Percentiles rank a stretch among this genome's conserved stretches.
Conservation (phyloP, 2,888 invertebrate genomes). For the Spisula subtruncata region DNA sequence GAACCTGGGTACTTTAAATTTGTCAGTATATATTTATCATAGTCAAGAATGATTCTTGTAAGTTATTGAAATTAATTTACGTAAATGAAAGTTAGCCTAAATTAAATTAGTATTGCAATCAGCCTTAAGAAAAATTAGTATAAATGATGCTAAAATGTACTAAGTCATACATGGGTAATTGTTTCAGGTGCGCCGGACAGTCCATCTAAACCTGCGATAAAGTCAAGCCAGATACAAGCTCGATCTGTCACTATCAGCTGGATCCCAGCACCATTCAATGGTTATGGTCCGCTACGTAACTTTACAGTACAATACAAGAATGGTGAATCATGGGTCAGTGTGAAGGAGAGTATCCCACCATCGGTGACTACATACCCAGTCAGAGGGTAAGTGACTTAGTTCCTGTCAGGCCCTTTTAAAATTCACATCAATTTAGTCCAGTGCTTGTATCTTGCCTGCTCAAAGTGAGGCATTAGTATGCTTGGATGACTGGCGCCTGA, state of each 20-base stretch:
- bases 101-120: too few relatives aligned
- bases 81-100: too few relatives aligned
- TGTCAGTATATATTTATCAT: not conserved
- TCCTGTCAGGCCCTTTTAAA: too few relatives aligned
- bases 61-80: too few relatives aligned
- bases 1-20: not conserved
- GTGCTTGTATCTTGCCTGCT: too few relatives aligned
- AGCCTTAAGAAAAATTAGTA: too few relatives aligned
- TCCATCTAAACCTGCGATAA: slow-evolving; percentile 95
- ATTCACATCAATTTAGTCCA: too few relatives aligned
- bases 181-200: slow-evolving; percentile 93
- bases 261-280: slow-evolving; percentile 96
- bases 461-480: too few relatives aligned
- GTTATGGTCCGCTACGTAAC: slow-evolving; percentile 97
- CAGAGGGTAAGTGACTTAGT: slow-evolving; percentile 88
- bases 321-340: slow-evolving; percentile 92
- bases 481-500: too few relatives aligned
- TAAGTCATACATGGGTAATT: not conserved
- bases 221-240: slow-evolving; percentile 95
- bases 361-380: slow-evolving; percentile 95
- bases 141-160: too few relatives aligned
- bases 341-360: slow-evolving; percentile 94
- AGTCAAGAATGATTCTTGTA: too few relatives aligned
- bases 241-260: slow-evolving; percentile 98
- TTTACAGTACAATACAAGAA: slow-evolving; percentile 93